These are phyloP conservation scores for Drosophila picticornis DNA, from an alignment of 2,888 invertebrate species.

Conservation along the genomic window DNA sequence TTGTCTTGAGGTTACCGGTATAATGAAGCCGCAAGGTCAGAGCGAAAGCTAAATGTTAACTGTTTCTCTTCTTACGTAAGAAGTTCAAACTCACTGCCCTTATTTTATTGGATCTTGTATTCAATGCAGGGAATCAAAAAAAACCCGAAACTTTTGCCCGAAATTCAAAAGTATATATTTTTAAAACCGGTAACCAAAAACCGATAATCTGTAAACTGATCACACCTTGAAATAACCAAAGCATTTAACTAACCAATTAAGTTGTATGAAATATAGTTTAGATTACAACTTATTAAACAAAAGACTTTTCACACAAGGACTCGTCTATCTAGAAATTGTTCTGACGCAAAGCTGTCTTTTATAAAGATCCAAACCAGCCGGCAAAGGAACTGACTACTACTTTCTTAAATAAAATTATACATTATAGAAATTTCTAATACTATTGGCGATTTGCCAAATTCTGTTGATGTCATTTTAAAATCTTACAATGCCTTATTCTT, in stretches of 20 bases:
- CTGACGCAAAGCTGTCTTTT: not conserved
- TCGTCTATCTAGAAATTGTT: not conserved
- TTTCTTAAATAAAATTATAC: not conserved
- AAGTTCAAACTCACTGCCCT: not conserved
- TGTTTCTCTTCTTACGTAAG: constrained; percentile 35
- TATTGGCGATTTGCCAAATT: not conserved
- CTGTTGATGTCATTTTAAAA: not conserved
- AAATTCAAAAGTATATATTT: not conserved
- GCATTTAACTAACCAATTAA: not conserved
- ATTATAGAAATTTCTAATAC: not conserved
- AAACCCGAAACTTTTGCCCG: not conserved
- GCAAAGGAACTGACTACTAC: not conserved
- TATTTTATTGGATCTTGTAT: not conserved
- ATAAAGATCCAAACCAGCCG: not conserved
- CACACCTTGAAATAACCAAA: not conserved
- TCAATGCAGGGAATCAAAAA: not conserved
- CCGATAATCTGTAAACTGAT: not conserved
- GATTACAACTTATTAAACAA: not conserved
- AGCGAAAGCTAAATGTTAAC: constrained; percentile 48
- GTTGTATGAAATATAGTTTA: not conserved
- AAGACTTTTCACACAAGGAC: not conserved
- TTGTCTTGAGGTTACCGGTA: constrained; percentile 4
- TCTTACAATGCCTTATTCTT: not conserved
- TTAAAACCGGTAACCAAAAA: not conserved
- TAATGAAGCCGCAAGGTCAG: constrained; percentile 46